These are phyloP conservation scores for Drepana arcuata DNA, from an alignment of 1,140 invertebrate genomes.

Conservation along the genomic window DNA sequence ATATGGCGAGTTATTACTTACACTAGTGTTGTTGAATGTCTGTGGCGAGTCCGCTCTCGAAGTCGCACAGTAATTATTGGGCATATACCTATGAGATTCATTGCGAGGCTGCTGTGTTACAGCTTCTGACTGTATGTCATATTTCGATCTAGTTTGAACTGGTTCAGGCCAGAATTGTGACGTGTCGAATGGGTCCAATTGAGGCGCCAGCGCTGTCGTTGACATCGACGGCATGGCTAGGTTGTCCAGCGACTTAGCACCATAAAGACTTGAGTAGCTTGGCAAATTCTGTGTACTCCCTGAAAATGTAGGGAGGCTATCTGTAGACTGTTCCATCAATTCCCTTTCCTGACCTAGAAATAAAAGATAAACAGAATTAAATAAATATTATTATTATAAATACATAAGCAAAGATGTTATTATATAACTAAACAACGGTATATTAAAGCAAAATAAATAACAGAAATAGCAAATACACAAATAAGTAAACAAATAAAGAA, in stretches of 20 bases:
- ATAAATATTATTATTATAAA: conserved; percentile 3
- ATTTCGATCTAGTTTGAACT: neutral
- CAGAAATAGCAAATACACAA: too few species aligned
- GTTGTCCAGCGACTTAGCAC: conserved; percentile 55
- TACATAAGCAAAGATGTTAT: too few species aligned
- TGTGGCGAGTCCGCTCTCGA: conserved; percentile 11
- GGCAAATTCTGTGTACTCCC: conserved; percentile 18
- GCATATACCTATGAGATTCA: conserved; percentile 46
- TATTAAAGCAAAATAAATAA: too few species aligned
- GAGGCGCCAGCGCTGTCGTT: conserved; percentile 9
- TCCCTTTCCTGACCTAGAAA: conserved; percentile 38
- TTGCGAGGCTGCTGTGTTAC: conserved; percentile 13
- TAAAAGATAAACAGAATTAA: conserved; percentile 2
- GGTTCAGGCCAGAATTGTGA: conserved; percentile 29
- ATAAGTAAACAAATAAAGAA: too few species aligned
- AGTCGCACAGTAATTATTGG: conserved; percentile 17
- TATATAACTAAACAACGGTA: too few species aligned
- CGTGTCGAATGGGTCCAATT: conserved; percentile 46
- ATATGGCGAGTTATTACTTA: conserved; percentile 21
- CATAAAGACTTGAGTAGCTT: conserved; percentile 32
- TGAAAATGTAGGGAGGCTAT: conserved; percentile 41
- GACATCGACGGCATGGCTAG: conserved; percentile 14
- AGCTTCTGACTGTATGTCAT: conserved; percentile 6
- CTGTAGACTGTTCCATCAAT: conserved; percentile 50
- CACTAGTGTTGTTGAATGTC: conserved; percentile 28